A percentile compares a stretch with the other conserved stretches of the same genome.
Conservation (phyloP, 2,113 vertebrate species). For the Cryptomyrus ogoouensis region DNA sequence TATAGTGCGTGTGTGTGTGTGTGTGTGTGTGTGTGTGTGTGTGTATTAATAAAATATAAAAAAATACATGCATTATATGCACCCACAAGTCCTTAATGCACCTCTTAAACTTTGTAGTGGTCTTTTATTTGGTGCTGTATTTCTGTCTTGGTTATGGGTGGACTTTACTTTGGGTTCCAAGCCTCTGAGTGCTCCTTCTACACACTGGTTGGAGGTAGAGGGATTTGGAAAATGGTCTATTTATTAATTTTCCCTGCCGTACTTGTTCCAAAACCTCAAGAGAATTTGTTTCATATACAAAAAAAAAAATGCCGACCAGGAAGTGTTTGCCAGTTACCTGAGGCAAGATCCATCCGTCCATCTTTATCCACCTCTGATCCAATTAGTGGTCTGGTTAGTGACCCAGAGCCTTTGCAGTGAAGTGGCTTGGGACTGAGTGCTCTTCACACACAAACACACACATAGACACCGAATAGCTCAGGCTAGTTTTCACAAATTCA, state of each 20-base stretch:
- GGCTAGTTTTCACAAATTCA: not conserved
- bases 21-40: too few species aligned
- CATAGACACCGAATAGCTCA: not conserved
- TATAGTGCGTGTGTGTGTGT: not conserved
- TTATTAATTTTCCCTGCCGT: not conserved
- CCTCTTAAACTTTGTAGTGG: not conserved
- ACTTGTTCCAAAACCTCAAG: not conserved
- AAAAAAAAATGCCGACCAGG: not conserved
- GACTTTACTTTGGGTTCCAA: not conserved
- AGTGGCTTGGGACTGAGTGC: not conserved
- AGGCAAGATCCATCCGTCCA: not conserved
- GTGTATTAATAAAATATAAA: too few species aligned
- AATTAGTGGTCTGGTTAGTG: not conserved
- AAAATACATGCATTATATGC: not conserved
- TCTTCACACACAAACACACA: not conserved
- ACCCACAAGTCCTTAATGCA: not conserved
- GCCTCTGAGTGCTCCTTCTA: not conserved
- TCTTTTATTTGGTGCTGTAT: not conserved
- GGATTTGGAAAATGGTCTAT: not conserved
- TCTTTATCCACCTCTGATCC: not conserved
- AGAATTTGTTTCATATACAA: not conserved
- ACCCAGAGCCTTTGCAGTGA: not conserved
- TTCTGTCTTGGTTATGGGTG: not conserved
- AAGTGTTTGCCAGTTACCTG: not conserved
- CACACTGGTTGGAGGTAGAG: not conserved